Percentiles rank a stretch among this genome's conserved stretches.
phyloP scores from a whole-genome alignment of 1,140 invertebrate genomes.

The Leptinotarsa lineolata region DNA sequence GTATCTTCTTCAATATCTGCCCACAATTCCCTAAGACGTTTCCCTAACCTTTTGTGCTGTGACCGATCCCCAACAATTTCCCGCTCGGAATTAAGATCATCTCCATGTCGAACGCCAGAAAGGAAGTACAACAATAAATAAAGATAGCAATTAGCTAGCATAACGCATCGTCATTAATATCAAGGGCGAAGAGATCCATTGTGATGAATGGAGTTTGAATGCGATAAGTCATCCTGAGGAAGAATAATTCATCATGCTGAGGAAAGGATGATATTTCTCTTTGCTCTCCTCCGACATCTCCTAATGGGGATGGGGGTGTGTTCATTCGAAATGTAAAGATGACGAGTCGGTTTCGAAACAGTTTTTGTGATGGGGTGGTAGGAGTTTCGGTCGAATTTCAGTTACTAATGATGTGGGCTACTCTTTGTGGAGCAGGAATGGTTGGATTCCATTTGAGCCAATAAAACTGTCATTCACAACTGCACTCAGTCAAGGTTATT shows the following conservation, averaged over 20 bases:
- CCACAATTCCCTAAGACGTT: too few species aligned
- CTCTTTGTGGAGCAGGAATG: not conserved
- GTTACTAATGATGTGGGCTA: not conserved
- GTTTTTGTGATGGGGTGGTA: not conserved
- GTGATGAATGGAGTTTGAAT: constrained; percentile 36
- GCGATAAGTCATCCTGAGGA: constrained; percentile 32
- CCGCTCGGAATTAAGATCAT: not conserved
- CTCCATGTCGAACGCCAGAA: constrained; percentile 14
- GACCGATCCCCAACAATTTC: not conserved
- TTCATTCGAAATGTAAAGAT: constrained; percentile 2
- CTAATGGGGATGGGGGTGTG: not conserved
- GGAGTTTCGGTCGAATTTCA: not conserved
- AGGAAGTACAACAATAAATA: constrained; percentile 32
- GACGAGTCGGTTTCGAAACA: not conserved
- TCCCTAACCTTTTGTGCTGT: too few species aligned
- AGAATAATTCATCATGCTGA: constrained; percentile 32
- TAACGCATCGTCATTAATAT: constrained; percentile 30
- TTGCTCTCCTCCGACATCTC: not conserved
- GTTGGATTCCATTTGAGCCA: too few species aligned
- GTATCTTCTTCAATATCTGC: too few species aligned
- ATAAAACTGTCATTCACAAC: too few species aligned
- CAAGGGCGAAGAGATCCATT: constrained; percentile 25
- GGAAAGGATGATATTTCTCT: constrained; percentile 12
- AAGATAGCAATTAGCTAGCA: constrained; percentile 29
- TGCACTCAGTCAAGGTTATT: too few species aligned